A percentile compares a stretch with the other conserved stretches of the same genome.
phyloP scores from a whole-genome alignment of 2,888 invertebrate genomes.

The Tenodera sinensis region DNA sequence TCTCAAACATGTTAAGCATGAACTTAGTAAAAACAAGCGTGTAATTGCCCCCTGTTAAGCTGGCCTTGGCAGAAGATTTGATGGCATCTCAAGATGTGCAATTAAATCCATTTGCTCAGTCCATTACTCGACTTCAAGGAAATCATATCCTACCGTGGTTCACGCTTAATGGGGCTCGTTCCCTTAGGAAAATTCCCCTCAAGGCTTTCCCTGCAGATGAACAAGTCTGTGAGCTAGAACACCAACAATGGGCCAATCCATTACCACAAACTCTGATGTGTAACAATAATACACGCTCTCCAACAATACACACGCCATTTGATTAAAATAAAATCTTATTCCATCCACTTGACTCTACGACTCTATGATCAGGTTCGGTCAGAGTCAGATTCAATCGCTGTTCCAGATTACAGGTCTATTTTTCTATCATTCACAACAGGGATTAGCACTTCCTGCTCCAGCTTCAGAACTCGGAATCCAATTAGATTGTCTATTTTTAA shows the following conservation, averaged over 20 bases:
- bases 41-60: not conserved
- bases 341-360: too few species aligned
- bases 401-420: too few species aligned
- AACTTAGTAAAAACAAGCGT: not conserved
- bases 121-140: not conserved
- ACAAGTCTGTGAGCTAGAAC: too few species aligned
- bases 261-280: not conserved
- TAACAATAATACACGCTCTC: too few species aligned
- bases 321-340: too few species aligned
- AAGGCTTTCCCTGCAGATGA: not conserved
- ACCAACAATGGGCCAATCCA: not conserved
- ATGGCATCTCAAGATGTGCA: not conserved
- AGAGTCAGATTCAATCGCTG: too few species aligned
- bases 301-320: too few species aligned
- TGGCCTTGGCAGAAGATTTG: not conserved
- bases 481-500: too few species aligned
- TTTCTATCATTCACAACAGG: too few species aligned
- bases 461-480: too few species aligned
- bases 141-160: not conserved
- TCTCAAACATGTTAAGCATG: not conserved
- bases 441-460: too few species aligned
- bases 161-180: not conserved
- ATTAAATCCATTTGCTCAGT: not conserved
- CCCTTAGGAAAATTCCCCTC: not conserved
- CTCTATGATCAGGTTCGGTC: too few species aligned